These are phyloP conservation scores for Muntiacus muntjak DNA, from an alignment of 2,113 vertebrate genomes.

Conservation along the genomic window DNA sequence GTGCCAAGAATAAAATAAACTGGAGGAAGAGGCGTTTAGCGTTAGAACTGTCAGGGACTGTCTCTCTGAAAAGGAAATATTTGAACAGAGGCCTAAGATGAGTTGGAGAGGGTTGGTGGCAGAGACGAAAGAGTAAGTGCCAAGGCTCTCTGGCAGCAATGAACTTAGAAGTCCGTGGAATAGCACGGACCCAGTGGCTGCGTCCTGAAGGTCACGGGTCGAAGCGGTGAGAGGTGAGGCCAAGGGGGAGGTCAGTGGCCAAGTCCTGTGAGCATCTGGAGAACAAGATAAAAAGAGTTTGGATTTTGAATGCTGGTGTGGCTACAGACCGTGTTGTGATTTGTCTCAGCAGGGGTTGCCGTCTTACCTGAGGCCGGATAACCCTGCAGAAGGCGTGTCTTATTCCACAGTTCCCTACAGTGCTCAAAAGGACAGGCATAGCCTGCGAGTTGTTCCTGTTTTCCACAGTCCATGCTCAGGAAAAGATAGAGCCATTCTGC, in stretches of 20 bases:
- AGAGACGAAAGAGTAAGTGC: neutral
- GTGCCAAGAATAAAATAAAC: neutral
- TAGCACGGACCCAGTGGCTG: neutral
- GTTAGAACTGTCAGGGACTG: neutral
- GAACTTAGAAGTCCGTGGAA: neutral
- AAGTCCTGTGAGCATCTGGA: neutral
- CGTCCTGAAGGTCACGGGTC: neutral
- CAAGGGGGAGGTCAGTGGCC: neutral
- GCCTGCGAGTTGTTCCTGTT: neutral
- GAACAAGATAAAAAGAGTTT: neutral
- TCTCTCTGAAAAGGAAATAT: neutral
- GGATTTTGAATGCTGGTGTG: neutral
- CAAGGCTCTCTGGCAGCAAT: neutral
- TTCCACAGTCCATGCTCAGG: neutral
- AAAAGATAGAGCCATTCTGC: neutral
- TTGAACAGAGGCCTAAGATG: neutral
- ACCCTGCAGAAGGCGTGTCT: neutral
- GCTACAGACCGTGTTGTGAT: neutral
- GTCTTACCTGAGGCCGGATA: neutral
- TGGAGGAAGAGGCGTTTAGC: neutral
- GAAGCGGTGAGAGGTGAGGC: neutral
- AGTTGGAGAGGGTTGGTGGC: neutral
- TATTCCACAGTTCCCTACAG: neutral
- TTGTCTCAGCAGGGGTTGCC: neutral
- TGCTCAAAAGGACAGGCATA: neutral